Evolutionary conservation across 1,140 invertebrate species (phyloP), one percentile per base, ranked within the genome.

Genomic region (Apis cerana): DNA sequence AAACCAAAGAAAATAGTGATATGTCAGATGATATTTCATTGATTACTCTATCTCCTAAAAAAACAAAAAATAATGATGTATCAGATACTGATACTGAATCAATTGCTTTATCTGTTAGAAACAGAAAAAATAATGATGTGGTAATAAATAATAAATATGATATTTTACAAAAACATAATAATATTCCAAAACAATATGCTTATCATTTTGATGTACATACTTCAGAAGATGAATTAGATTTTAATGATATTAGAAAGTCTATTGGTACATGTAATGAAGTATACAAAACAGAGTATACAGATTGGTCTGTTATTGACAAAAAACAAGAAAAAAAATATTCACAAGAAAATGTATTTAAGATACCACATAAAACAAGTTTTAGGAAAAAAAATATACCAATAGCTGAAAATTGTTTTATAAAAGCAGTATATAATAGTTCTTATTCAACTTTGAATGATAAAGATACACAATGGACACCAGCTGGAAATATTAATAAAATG

Each of bases 291-390:
- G 62, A 76, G 21, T 21, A 59, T 17, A 64, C 89, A 15, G 78
- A 90, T 88, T 91, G 90, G 90, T 74, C 64, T 17, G 1, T 23
- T 17, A 19, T 79, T 56, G 4, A 1, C 0, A 58, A 75, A 27
- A 50, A 59, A 21, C 33, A 50, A 58, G 48, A 54, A 21, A 54
- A 33, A 12, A 4, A 58, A 21, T 2, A 9, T 74, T 11, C 13
- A 7, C 9, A 72, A 15, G 2, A 54, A 7, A 33, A 15, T 8
- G 21, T 33, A 23, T 12, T 43, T 3, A 23, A 61, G 54, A 33
- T n/a, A 54, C 19, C 64, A 8, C 7, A 62, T 33, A 15, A 83
- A 75, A 61, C 50, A 23, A 17, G 23, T 59, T 56, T 13, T 27
- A n/a, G 13, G 27, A 70, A 56, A 13, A 54, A 43, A 59, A 52